Evolutionary conservation across 2,113 vertebrate genomes (phyloP), one percentile per base, ranked within the genome.

Genomic region (Emydura subglobosa): DNA sequence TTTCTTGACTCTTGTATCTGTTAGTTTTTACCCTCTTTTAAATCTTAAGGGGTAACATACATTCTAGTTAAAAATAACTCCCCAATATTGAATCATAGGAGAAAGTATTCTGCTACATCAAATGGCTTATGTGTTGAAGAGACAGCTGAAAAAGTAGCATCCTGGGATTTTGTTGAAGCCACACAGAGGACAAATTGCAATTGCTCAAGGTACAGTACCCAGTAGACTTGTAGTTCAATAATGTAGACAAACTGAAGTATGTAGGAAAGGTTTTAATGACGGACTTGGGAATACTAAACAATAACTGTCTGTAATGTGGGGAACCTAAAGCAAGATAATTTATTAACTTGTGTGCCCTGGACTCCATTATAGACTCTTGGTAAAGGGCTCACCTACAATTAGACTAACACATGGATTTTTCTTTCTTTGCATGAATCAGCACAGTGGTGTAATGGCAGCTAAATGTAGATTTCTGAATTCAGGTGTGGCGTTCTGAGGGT

Each of bases 121-220:
- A 98, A 99, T 94, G 98, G 99, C 97, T 97, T 99, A 39, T 99
- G 98, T 96, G 99, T 99, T 88, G 99, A 99, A 68, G 99, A 99
- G 91, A 97, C 96, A 82, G 91, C 93, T 57, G 98, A 99, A 90
- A 99, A 99, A 98, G 94, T 98, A 79, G 98, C 98, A 95, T 97
- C 98, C 87, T 99, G 99, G 99, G 99, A 99, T 97, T 99, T 99
- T 97, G 99, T 99, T 82, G 99, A 99, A 98, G 98, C 98, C 92
- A 99, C 99, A 1, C 98, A 99, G 94, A 99, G 99, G 98, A 99
- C 99, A 92, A 98, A 97, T 97, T 99, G 99, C 98, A 99, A 98
- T 98, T 99, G 99, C 98, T 99, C 99, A 91, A 99, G 99, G 99
- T 99, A 98, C 61, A 11, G 86, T 49, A 82, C 84, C 95, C 88